phyloP scores from a whole-genome alignment of 2,888 invertebrate genomes.

The Scaeva pyrastri region DNA sequence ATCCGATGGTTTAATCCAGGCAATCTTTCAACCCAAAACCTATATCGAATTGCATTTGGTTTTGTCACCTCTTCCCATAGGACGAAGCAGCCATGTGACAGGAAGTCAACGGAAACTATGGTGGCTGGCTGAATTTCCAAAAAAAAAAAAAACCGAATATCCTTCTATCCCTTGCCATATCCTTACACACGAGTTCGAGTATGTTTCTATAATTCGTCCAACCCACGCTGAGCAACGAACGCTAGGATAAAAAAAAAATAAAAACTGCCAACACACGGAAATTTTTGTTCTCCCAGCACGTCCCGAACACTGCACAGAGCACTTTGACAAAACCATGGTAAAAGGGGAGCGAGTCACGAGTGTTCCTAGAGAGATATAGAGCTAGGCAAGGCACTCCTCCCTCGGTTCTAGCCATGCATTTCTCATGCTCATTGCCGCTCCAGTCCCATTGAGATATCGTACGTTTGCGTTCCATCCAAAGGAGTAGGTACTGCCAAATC shows the following conservation, averaged over 20 bases:
- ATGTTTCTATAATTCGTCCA: conserved; percentile 1
- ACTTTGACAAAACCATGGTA: conserved; percentile 45
- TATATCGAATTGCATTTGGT: conserved; percentile 69
- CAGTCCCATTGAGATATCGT: conserved; percentile 29
- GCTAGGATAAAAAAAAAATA: neutral
- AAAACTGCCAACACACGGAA: conserved; percentile 13
- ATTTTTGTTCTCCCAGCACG: conserved; percentile 52
- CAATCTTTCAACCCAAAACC: conserved; percentile 63
- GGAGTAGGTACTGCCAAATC: neutral
- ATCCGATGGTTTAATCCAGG: conserved; percentile 61
- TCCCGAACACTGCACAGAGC: conserved; percentile 49
- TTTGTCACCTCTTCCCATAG: conserved; percentile 63
- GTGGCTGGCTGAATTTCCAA: conserved; percentile 51
- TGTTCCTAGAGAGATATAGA: neutral
- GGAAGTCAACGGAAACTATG: conserved; percentile 32
- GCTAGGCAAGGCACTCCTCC: too few species aligned
- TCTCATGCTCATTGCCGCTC: conserved; percentile 18
- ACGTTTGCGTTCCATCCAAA: conserved; percentile 12
- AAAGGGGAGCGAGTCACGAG: conserved; percentile 3
- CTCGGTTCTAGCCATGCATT: neutral
- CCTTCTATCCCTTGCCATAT: neutral
- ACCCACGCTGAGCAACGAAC: neutral
- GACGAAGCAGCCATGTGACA: conserved; percentile 6
- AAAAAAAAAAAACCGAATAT: neutral
- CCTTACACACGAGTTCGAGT: too few species aligned